These are phyloP conservation scores for Sander vitreus DNA, from an alignment of 2,113 vertebrate genomes.

Conservation along the genomic window DNA sequence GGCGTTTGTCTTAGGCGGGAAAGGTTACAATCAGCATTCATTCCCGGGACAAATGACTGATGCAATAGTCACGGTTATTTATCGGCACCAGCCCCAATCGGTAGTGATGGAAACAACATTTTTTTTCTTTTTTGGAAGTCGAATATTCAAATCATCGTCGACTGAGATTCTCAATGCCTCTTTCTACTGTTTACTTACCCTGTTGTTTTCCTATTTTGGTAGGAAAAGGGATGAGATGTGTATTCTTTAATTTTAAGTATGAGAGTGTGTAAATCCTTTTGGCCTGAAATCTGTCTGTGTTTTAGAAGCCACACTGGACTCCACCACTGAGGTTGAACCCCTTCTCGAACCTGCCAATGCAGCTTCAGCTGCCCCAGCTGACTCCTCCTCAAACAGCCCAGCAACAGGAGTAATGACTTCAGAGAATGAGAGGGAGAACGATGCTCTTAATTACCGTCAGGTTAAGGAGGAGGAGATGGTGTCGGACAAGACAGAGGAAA, in stretches of 20 bases:
- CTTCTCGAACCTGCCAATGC: neutral
- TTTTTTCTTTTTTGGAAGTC: too few species aligned
- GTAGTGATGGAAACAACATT: too few species aligned
- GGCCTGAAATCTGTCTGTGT: neutral
- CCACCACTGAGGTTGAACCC: neutral
- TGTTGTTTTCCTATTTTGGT: too few species aligned
- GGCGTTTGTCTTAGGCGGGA: too few species aligned
- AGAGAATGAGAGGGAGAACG: neutral
- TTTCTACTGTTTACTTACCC: too few species aligned
- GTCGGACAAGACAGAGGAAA: neutral
- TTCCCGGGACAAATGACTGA: too few species aligned
- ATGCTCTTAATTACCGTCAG: fast-evolving
- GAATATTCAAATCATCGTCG: too few species aligned
- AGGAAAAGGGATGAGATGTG: too few species aligned
- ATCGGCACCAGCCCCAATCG: too few species aligned
- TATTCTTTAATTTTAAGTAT: neutral
- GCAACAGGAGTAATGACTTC: neutral
- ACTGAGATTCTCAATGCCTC: too few species aligned
- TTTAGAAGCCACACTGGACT: constrained; percentile 1
- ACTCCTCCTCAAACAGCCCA: neutral
- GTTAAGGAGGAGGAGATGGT: neutral
- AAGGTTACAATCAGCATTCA: too few species aligned
- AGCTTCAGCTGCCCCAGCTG: neutral
- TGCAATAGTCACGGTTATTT: too few species aligned
- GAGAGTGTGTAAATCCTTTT: neutral